Evolutionary conservation across 2,113 vertebrate species (phyloP).

Genomic region (Brachypteracias leptosomus): DNA sequence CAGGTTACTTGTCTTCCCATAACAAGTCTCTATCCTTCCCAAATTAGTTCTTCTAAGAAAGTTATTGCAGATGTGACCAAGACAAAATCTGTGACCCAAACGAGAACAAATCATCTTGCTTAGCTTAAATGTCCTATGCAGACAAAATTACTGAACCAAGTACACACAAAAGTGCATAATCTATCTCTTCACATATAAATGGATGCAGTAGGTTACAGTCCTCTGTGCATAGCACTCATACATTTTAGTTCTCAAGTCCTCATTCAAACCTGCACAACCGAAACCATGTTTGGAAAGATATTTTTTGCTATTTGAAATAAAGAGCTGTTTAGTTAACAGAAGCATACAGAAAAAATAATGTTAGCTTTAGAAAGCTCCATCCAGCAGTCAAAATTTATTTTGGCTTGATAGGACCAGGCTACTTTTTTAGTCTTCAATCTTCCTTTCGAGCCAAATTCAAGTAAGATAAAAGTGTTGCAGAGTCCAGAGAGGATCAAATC

Average conservation of each 20-base stretch:
- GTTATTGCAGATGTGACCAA: not conserved
- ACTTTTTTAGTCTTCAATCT: not conserved
- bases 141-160: not conserved
- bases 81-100: not conserved
- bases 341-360: not conserved
- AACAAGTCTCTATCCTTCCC: not conserved
- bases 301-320: not conserved
- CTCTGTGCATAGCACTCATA: not conserved
- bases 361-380: not conserved
- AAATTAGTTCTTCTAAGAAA: not conserved
- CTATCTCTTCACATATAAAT: not conserved
- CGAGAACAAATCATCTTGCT: not conserved
- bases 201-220: not conserved
- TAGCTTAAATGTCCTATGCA: not conserved
- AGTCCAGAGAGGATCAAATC: not conserved
- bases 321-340: not conserved
- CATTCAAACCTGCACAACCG: not conserved
- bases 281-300: not conserved
- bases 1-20: not conserved
- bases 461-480: not conserved
- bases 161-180: not conserved
- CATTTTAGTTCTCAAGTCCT: not conserved
- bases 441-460: not conserved
- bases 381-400: not conserved
- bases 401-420: not conserved